Evolutionary conservation across 2,888 invertebrate genomes (phyloP), one percentile per base, ranked within the genome.

Genomic region (Imbricaverruca yamaguchii): DNA sequence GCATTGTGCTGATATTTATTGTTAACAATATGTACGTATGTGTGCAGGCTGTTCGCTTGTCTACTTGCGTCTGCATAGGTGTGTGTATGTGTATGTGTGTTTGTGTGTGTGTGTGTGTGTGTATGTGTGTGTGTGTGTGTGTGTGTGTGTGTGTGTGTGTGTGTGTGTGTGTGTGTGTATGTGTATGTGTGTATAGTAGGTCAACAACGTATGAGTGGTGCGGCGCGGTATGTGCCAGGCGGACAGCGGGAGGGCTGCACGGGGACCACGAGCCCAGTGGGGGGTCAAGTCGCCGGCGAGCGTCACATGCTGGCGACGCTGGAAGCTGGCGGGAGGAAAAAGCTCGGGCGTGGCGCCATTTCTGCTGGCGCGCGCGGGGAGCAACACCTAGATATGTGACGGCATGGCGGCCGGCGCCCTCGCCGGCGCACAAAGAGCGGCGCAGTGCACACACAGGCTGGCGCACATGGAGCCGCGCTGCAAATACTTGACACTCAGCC

Each of bases 201-300:
- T 74, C 74, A 74, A 74, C 74, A 74, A 74, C 74, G 74, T 74
- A 74, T 74, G 74, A 74, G 74, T 53, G 74, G 74, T 53, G 74
- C 74, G 7, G 39, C 39, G 18, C 23, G 0, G 65, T 6, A n/a
- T 65, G 65, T 13, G 11, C 10, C 23, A n/a, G 23, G 11, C 59
- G 15, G 15, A 15, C 59, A 59, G 65, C n/a, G 23, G 23, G n/a
- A 23, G 65, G n/a, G 23, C 10, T n/a, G 23, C 65, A 10, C 18
- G 15, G 21, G 63, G n/a, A 23, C 10, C 65, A 18, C n/a, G n/a
- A n/a, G 65, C 65, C 10, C n/a, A 59, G 59, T 15, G 15, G 3
- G 15, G 59, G 59, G 59, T 11, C 59, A 7, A 15, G 59, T 11
- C 59, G 59, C 1, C 12, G 59, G 12, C 12, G 59, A 11, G 15